Evolutionary conservation across 2,113 vertebrate genomes (phyloP).

Genomic region (Xenopus laevis): DNA sequence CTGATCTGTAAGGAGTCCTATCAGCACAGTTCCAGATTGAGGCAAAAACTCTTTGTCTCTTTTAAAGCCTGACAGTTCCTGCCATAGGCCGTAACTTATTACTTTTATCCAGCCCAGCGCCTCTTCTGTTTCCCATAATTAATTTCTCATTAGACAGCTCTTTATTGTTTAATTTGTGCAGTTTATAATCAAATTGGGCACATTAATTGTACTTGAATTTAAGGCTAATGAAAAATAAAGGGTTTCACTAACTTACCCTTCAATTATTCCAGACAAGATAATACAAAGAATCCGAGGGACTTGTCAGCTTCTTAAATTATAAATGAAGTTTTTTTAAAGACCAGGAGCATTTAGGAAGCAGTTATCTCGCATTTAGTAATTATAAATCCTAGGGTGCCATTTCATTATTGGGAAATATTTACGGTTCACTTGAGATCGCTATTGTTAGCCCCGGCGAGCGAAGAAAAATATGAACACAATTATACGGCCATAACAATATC

Average conservation of each 20-base stretch:
- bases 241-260: slow-evolving; percentile 76
- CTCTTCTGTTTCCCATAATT: slow-evolving; percentile 94
- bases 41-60: slow-evolving; percentile 84
- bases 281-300: slow-evolving; percentile 74
- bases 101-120: slow-evolving; percentile 73
- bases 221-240: slow-evolving; percentile 90
- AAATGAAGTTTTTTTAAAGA: slow-evolving; percentile 81
- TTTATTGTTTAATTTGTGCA: slow-evolving; percentile 99
- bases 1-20: slow-evolving; percentile 96
- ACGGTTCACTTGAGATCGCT: slow-evolving; percentile 53
- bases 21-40: slow-evolving; percentile 93
- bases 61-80: slow-evolving; percentile 78
- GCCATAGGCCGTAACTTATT: slow-evolving; percentile 84
- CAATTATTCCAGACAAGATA: slow-evolving; percentile 78
- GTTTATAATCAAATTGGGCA: slow-evolving; percentile 99
- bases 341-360: slow-evolving; percentile 77
- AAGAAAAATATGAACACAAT: slow-evolving; percentile 37
- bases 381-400: slow-evolving; percentile 81
- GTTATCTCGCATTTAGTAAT: slow-evolving; percentile 84
- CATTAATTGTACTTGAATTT: slow-evolving; percentile 97
- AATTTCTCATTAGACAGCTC: slow-evolving; percentile 99
- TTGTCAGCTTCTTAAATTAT: slow-evolving; percentile 86
- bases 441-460: slow-evolving; percentile 47
- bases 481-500: slow-evolving; percentile 32
- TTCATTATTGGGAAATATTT: slow-evolving; percentile 74